Evolutionary conservation across 2,113 vertebrate genomes (phyloP).

Genomic region (Turdus rufiventris): DNA sequence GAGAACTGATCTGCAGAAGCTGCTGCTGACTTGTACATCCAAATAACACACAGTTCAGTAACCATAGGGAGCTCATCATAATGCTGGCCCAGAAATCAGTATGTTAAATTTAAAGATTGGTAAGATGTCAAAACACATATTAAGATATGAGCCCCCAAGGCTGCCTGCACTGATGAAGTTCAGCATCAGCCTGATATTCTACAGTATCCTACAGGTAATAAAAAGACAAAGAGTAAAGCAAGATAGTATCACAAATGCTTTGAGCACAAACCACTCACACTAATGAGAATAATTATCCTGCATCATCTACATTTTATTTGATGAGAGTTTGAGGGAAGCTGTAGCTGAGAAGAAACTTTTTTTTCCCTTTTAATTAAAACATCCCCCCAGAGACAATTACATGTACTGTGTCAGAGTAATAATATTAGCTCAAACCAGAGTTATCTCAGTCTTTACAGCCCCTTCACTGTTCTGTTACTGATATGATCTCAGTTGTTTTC

Average conservation of each 20-base stretch:
- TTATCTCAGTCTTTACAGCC: neutral
- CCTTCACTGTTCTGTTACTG: neutral
- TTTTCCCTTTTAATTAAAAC: neutral
- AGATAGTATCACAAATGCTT: neutral
- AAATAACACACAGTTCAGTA: neutral
- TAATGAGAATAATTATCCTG: slow-evolving; percentile 1
- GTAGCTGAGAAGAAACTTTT: neutral
- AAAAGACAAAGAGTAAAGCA: neutral
- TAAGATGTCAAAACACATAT: neutral
- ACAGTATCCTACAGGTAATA: neutral
- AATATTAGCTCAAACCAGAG: neutral
- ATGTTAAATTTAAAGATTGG: neutral
- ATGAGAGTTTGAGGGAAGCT: neutral
- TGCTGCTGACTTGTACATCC: neutral
- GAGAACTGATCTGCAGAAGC: neutral
- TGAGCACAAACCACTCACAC: neutral
- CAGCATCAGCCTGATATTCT: neutral
- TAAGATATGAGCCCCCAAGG: neutral
- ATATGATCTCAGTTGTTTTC: neutral
- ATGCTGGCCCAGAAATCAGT: neutral
- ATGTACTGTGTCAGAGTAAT: neutral
- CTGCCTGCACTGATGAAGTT: neutral
- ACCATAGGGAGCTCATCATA: neutral
- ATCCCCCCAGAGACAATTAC: neutral
- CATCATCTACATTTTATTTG: neutral